These are phyloP conservation scores for Odobenus rosmarus DNA, from an alignment of 2,113 vertebrate genomes.

Conservation along the genomic window DNA sequence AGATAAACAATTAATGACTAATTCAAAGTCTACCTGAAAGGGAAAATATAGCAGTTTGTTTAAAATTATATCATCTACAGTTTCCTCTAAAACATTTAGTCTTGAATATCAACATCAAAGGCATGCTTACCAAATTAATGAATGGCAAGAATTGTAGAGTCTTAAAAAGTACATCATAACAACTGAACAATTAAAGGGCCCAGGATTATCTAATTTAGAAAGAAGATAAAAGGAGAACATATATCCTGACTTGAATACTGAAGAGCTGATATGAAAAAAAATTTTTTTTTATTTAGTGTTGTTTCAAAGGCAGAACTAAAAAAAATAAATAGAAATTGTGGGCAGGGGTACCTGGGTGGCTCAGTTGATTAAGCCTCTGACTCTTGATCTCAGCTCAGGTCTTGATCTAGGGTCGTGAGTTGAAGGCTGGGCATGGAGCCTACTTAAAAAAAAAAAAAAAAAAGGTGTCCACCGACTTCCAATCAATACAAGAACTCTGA, in stretches of 20 bases:
- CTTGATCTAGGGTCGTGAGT: no score
- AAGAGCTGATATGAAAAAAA: not conserved
- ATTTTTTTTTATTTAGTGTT: not conserved
- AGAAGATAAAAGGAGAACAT: not conserved
- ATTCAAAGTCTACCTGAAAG: not conserved
- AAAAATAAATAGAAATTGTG: not conserved
- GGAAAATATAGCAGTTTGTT: not conserved
- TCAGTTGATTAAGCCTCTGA: not conserved
- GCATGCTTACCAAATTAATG: not conserved
- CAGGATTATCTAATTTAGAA: constrained; percentile 5
- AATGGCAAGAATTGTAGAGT: not conserved
- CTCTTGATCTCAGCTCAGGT: no score
- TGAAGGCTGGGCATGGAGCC: no score
- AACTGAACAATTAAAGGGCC: not conserved
- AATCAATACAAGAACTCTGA: not conserved
- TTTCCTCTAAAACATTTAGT: not conserved
- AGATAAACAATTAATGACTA: not conserved
- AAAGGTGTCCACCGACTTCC: not conserved
- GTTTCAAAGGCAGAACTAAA: constrained; percentile 50
- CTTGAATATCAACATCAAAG: constrained; percentile 7
- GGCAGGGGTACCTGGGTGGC: not conserved
- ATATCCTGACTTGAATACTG: not conserved
- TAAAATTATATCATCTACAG: not conserved
- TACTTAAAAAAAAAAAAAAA: no score
- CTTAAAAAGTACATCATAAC: not conserved